A percentile compares a stretch with the other conserved stretches of the same genome.
Evolutionary conservation across 1,140 invertebrate species (phyloP).

Genomic region (Metopolophium dirhodum): DNA sequence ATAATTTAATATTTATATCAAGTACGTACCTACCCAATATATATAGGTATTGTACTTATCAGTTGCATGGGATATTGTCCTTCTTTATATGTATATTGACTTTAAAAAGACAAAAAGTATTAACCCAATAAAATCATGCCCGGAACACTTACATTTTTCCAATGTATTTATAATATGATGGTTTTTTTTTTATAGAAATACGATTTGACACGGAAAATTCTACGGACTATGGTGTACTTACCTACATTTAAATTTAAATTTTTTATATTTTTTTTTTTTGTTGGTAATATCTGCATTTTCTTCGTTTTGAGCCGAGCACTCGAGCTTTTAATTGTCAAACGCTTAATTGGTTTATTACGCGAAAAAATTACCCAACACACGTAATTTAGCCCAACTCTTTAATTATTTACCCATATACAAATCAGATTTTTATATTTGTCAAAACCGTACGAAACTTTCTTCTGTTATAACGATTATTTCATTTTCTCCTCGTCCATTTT

Average conservation of each 20-base stretch:
- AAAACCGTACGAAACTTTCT: background rate
- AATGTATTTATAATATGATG: too few relatives aligned
- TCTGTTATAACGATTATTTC: background rate
- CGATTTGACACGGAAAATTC: too few relatives aligned
- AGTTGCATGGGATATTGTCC: background rate
- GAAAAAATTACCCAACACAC: background rate
- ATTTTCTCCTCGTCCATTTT: background rate
- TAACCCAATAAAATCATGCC: background rate
- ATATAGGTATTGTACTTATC: too few relatives aligned
- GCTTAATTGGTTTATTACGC: background rate
- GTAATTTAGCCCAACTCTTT: background rate
- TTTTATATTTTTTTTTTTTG: too few relatives aligned
- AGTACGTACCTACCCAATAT: background rate
- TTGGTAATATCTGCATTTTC: background rate
- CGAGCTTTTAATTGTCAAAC: background rate
- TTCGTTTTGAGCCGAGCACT: background rate
- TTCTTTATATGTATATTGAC: background rate
- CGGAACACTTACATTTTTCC: background rate
- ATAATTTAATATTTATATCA: background rate
- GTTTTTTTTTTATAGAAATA: too few relatives aligned
- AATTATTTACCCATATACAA: background rate
- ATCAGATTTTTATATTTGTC: background rate
- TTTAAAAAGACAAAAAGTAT: background rate
- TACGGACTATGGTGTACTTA: too few relatives aligned
- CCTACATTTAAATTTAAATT: too few relatives aligned